These are phyloP conservation scores for Empidonax traillii DNA, from an alignment of 2,113 vertebrate species.

Conservation along the genomic window DNA sequence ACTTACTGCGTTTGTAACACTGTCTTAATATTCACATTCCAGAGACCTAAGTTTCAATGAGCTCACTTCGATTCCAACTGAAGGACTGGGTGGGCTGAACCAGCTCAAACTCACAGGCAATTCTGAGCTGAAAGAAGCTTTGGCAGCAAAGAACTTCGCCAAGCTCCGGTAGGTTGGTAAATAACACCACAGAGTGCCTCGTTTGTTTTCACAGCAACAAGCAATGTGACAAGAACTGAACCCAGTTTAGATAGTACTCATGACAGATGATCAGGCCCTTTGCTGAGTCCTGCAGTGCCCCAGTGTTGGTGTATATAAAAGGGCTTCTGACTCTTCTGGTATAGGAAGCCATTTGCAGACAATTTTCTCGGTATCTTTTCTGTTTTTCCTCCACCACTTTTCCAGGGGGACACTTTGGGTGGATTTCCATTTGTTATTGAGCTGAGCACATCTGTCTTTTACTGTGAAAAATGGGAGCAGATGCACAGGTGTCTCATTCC, in stretches of 20 bases:
- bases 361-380: neutral
- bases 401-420: neutral
- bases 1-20: neutral
- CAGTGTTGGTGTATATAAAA: neutral
- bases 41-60: conserved; percentile 93
- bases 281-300: neutral
- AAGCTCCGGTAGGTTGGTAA: conserved; percentile 84
- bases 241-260: neutral
- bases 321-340: neutral
- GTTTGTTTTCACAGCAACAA: neutral
- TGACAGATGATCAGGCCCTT: neutral
- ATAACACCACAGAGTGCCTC: neutral
- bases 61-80: conserved; percentile 81
- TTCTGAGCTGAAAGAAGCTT: conserved; percentile 82
- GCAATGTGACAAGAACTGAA: neutral
- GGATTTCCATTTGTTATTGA: neutral
- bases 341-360: neutral
- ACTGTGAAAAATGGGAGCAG: neutral
- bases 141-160: conserved; percentile 84
- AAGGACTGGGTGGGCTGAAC: conserved; percentile 84
- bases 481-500: neutral
- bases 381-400: neutral
- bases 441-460: neutral
- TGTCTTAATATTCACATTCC: conserved; percentile 36
- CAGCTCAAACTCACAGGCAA: conserved; percentile 94